Conservation (phyloP, 2,888 invertebrate species). For the Orthonychiurus folsomi region DNA sequence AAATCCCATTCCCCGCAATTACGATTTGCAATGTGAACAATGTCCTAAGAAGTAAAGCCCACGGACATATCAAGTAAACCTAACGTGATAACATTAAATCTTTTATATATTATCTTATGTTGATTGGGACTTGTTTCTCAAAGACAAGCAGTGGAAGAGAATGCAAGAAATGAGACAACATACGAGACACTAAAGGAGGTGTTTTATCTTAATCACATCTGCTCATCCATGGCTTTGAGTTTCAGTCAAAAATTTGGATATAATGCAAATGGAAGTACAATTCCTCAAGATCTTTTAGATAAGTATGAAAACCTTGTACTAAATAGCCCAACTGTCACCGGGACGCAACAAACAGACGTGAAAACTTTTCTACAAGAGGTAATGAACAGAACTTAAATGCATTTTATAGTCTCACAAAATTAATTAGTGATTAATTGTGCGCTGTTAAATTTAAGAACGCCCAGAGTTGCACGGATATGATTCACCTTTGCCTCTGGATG, state of each 20-base stretch:
- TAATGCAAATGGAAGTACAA: neutral
- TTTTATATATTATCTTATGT: neutral
- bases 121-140: neutral
- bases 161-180: neutral
- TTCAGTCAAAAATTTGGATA: conserved; percentile 14
- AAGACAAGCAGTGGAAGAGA: neutral
- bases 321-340: neutral
- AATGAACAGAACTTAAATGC: too few species aligned
- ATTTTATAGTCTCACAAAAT: too few species aligned
- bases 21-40: conserved; percentile 37
- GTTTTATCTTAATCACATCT: conserved; percentile 4
- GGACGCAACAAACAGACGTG: neutral
- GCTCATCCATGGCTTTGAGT: neutral
- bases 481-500: conserved; percentile 7
- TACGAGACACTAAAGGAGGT: neutral
- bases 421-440: neutral
- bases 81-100: too few species aligned
- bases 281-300: neutral
- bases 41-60: conserved; percentile 3
- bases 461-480: neutral
- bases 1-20: conserved; percentile 34
- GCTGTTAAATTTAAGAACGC: conserved; percentile 9
- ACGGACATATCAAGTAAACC: neutral
- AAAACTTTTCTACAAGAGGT: conserved; percentile 9
- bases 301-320: neutral